A percentile compares a stretch with the other conserved stretches of the same genome.
phyloP scores from a whole-genome alignment of 2,113 vertebrate genomes.

The Alosa alosa region DNA sequence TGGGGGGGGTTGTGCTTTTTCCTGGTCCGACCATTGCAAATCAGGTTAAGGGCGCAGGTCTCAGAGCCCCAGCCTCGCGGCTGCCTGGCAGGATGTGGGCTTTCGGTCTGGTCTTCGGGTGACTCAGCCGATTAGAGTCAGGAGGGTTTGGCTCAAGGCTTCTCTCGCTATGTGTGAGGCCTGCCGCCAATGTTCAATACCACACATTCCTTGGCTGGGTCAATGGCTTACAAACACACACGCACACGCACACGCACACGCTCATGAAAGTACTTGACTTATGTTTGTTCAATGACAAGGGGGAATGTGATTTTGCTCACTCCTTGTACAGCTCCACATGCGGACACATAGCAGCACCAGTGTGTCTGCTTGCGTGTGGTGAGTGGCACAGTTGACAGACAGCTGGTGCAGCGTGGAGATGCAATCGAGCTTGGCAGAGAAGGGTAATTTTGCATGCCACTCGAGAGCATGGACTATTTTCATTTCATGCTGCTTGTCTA shows the following conservation, averaged over 20 bases:
- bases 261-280: conserved; percentile 3
- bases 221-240: neutral
- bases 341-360: neutral
- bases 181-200: conserved; percentile 3
- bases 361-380: neutral
- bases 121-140: conserved; percentile 1
- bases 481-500: neutral
- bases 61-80: neutral
- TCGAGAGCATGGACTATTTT: neutral
- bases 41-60: neutral
- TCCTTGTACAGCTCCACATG: neutral
- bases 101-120: neutral
- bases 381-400: neutral
- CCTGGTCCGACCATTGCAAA: neutral
- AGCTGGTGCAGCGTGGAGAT: neutral
- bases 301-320: neutral
- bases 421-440: neutral
- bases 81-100: neutral
- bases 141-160: neutral
- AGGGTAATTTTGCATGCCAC: neutral
- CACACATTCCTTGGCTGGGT: conserved; percentile 16
- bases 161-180: conserved; percentile 3
- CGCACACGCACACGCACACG: neutral
- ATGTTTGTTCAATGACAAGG: conserved; percentile 1
- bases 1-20: neutral